phyloP scores from a whole-genome alignment of 2,888 invertebrate genomes.

The Coleophora deauratella region DNA sequence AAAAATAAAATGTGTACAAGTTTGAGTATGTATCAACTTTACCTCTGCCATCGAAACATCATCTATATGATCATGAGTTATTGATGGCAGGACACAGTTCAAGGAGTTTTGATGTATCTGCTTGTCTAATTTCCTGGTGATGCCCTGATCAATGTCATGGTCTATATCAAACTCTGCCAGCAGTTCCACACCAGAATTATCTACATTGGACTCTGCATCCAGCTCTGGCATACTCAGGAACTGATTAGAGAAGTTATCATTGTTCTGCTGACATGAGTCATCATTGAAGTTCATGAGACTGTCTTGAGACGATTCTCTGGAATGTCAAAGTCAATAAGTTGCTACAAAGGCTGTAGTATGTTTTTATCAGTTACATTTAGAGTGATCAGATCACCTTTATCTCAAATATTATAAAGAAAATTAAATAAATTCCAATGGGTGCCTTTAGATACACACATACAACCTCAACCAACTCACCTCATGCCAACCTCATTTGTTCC shows the following conservation, averaged over 20 bases:
- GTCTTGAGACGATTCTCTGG: slow-evolving; percentile 38
- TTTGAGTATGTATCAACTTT: slow-evolving; percentile 6
- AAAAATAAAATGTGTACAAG: too few species aligned
- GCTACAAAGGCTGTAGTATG: background rate
- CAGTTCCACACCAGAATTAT: slow-evolving; percentile 40
- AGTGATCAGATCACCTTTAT: slow-evolving; percentile 1
- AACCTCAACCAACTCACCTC: too few species aligned
- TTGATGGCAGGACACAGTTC: slow-evolving; percentile 62
- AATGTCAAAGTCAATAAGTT: slow-evolving; percentile 15
- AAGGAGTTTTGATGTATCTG: slow-evolving; percentile 40
- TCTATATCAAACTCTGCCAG: slow-evolving; percentile 57
- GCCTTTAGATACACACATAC: too few species aligned
- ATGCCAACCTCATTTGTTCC: too few species aligned
- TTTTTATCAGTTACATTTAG: background rate
- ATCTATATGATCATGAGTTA: slow-evolving; percentile 54
- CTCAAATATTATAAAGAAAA: background rate
- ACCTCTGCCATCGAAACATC: slow-evolving; percentile 52
- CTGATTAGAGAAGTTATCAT: slow-evolving; percentile 41
- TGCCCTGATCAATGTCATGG: slow-evolving; percentile 41
- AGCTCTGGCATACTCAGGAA: slow-evolving; percentile 61
- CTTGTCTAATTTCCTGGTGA: slow-evolving; percentile 31
- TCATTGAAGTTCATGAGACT: slow-evolving; percentile 41
- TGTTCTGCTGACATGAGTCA: slow-evolving; percentile 37
- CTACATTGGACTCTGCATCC: slow-evolving; percentile 32
- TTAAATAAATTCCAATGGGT: too few species aligned